Evolutionary conservation across 2,888 invertebrate species (phyloP).

Genomic region (Eupithecia dodoneata): DNA sequence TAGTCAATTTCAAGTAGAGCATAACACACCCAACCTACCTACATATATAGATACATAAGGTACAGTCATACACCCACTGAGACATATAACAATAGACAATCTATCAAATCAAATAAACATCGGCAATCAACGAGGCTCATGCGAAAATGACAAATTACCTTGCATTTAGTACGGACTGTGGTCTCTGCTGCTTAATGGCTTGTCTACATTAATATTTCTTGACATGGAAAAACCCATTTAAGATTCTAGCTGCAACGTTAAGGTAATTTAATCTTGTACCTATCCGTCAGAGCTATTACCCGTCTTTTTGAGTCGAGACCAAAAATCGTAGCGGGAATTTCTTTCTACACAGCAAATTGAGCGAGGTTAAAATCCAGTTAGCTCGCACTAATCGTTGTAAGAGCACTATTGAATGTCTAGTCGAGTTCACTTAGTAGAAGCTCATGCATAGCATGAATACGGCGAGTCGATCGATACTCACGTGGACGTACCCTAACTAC

Average conservation of each 20-base stretch:
- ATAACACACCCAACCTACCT: background rate
- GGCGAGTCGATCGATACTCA: conserved; percentile 26
- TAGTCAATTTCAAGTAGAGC: background rate
- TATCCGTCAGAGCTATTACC: no score
- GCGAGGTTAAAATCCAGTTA: no score
- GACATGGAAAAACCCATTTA: no score
- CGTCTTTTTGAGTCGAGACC: no score
- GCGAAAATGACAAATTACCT: background rate
- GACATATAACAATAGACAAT: background rate
- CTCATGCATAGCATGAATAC: conserved; percentile 24
- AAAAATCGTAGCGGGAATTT: no score
- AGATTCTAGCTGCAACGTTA: no score
- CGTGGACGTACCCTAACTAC: conserved; percentile 13
- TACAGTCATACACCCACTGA: background rate
- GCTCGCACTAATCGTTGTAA: no score
- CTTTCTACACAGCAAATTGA: no score
- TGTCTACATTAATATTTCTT: no score
- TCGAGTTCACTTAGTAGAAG: conserved; percentile 24
- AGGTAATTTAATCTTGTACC: no score
- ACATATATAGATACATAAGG: no score
- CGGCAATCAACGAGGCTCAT: background rate
- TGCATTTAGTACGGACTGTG: background rate
- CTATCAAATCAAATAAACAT: background rate
- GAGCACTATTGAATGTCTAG: background rate
- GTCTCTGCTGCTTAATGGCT: background rate